These are phyloP conservation scores for Temnothorax ravouxi DNA, from an alignment of 2,888 invertebrate species.

Conservation along the genomic window DNA sequence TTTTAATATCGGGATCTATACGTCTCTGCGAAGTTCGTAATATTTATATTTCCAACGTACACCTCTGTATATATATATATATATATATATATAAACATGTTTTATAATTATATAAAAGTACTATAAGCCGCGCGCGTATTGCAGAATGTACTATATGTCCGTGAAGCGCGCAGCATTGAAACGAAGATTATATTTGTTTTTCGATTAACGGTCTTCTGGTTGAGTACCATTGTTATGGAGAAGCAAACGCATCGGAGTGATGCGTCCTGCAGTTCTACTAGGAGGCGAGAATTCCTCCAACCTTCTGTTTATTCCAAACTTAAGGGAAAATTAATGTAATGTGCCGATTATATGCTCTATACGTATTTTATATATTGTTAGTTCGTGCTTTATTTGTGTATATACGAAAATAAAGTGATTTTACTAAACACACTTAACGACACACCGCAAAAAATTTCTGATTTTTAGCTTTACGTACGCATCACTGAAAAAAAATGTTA, in stretches of 20 bases:
- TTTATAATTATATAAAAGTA: slow-evolving; percentile 48
- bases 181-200: slow-evolving; percentile 24
- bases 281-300: background rate
- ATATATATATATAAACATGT: slow-evolving; percentile 23
- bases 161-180: slow-evolving; percentile 10
- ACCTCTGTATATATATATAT: slow-evolving; percentile 23
- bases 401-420: slow-evolving; percentile 74
- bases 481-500: background rate
- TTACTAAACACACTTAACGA: slow-evolving; percentile 28
- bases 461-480: slow-evolving; percentile 34
- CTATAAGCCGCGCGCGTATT: slow-evolving; percentile 31
- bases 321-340: slow-evolving; percentile 58
- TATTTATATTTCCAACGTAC: slow-evolving; percentile 10
- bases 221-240: slow-evolving; percentile 17
- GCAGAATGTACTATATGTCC: slow-evolving; percentile 32
- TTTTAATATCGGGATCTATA: slow-evolving; percentile 7
- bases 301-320: slow-evolving; percentile 46
- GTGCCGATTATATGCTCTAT: slow-evolving; percentile 62
- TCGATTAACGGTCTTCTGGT: slow-evolving; percentile 21
- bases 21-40: slow-evolving; percentile 9
- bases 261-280: background rate
- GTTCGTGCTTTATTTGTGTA: slow-evolving; percentile 76
- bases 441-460: slow-evolving; percentile 36
- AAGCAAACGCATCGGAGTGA: background rate
- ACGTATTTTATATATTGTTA: slow-evolving; percentile 69